Conservation (phyloP, 2,113 vertebrate genomes). For the Pongo abelii region DNA sequence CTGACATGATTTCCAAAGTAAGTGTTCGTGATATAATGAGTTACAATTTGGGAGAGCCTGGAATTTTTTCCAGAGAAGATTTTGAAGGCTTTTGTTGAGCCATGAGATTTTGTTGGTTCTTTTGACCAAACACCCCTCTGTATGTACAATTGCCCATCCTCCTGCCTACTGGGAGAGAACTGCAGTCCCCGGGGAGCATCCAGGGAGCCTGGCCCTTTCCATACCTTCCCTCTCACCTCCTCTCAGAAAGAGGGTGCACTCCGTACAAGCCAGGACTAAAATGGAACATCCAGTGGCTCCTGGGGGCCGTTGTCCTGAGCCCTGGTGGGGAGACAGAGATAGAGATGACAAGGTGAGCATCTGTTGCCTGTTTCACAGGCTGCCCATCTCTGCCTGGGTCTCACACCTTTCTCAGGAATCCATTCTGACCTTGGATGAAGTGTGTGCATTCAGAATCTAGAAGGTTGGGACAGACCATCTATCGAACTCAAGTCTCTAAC, state of each 20-base stretch:
- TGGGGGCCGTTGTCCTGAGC: background rate
- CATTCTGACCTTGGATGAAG: background rate
- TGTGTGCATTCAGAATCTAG: background rate
- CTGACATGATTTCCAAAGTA: background rate
- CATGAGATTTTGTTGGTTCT: background rate
- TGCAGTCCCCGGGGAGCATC: background rate
- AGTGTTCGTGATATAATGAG: background rate
- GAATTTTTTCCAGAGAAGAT: constrained; percentile 20
- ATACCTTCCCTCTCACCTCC: background rate
- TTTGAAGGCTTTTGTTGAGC: background rate
- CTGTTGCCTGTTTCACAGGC: background rate
- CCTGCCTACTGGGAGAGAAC: background rate
- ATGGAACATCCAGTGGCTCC: background rate
- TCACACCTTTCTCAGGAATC: background rate
- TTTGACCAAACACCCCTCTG: background rate
- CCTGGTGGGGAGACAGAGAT: background rate
- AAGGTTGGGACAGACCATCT: background rate
- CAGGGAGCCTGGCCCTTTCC: background rate
- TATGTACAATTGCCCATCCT: background rate
- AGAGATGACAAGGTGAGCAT: background rate
- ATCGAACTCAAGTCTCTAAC: background rate
- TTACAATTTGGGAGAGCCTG: background rate
- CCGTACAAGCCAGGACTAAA: background rate
- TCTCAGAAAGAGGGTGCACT: background rate
- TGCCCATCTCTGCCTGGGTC: background rate